These are phyloP conservation scores for Antennarius striatus DNA, from an alignment of 2,113 vertebrate genomes.

Conservation along the genomic window DNA sequence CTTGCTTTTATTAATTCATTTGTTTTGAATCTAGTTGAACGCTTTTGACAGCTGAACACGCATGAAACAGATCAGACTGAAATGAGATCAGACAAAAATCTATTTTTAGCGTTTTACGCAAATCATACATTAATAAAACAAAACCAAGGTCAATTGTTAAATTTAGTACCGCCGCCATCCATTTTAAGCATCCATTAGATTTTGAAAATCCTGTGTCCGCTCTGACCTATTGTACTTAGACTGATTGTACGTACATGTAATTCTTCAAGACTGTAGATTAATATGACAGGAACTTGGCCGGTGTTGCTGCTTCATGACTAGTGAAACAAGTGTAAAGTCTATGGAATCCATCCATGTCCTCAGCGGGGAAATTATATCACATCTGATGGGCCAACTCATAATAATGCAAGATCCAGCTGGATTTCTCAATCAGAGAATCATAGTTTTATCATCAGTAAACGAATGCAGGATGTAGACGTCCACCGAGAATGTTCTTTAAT, in stretches of 20 bases:
- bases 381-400: no score
- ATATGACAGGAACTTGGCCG: background rate
- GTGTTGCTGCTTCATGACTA: background rate
- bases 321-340: background rate
- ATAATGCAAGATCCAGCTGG: background rate
- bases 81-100: background rate
- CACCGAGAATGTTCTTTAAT: background rate
- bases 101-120: background rate
- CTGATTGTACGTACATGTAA: background rate
- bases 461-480: background rate
- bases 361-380: background rate
- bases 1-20: no score
- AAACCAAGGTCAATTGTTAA: conserved; percentile 3
- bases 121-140: background rate
- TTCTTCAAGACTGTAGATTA: background rate
- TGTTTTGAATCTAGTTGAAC: no score
- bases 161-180: background rate
- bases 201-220: background rate
- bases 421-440: background rate
- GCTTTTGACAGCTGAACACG: no score
- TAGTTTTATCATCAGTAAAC: background rate
- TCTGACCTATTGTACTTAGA: conserved; percentile 1
- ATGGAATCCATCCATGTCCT: background rate
- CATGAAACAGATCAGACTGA: background rate
- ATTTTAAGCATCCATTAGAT: conserved; percentile 5